These are phyloP conservation scores for Eulithis testata DNA, from an alignment of 2,888 invertebrate species.

Conservation along the genomic window DNA sequence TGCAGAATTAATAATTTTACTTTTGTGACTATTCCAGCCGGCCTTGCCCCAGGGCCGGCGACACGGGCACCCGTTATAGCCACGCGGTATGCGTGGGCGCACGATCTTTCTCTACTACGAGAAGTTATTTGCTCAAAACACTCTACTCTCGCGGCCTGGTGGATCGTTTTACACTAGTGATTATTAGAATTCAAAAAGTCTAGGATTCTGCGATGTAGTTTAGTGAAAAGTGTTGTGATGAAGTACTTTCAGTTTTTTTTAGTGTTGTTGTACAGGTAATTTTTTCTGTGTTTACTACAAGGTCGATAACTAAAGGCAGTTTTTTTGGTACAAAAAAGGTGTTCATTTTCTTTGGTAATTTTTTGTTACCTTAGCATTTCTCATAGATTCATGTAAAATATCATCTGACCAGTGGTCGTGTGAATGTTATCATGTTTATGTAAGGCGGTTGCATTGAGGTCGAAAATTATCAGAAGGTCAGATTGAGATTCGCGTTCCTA, in stretches of 20 bases:
- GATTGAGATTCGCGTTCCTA: slow-evolving; percentile 16
- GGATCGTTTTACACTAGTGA: slow-evolving; percentile 69
- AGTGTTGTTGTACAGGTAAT: slow-evolving; percentile 70
- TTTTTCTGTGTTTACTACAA: neutral
- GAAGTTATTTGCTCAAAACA: slow-evolving; percentile 73
- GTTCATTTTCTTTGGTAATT: neutral
- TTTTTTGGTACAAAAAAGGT: neutral
- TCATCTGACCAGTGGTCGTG: slow-evolving; percentile 6
- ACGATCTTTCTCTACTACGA: slow-evolving; percentile 67
- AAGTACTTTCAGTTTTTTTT: slow-evolving; percentile 74
- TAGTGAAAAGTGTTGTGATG: slow-evolving; percentile 55
- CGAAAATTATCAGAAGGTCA: slow-evolving; percentile 31
- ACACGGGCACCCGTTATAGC: slow-evolving; percentile 76
- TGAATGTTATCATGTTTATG: slow-evolving; percentile 27
- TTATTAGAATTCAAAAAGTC: slow-evolving; percentile 5
- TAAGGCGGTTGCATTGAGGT: slow-evolving; percentile 26
- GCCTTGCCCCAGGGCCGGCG: slow-evolving; percentile 78
- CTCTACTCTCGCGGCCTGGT: slow-evolving; percentile 61
- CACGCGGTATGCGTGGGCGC: slow-evolving; percentile 73
- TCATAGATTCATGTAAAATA: neutral
- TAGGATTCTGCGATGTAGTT: slow-evolving; percentile 38
- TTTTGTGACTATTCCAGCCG: slow-evolving; percentile 63
- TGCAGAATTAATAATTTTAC: slow-evolving; percentile 5
- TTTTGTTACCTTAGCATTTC: neutral
- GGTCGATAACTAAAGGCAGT: neutral